Percentiles rank a stretch among this genome's conserved stretches.
These are phyloP conservation scores for Heterodera filipjevi DNA, from an alignment of 2,888 invertebrate genomes.

Conservation along the genomic window DNA sequence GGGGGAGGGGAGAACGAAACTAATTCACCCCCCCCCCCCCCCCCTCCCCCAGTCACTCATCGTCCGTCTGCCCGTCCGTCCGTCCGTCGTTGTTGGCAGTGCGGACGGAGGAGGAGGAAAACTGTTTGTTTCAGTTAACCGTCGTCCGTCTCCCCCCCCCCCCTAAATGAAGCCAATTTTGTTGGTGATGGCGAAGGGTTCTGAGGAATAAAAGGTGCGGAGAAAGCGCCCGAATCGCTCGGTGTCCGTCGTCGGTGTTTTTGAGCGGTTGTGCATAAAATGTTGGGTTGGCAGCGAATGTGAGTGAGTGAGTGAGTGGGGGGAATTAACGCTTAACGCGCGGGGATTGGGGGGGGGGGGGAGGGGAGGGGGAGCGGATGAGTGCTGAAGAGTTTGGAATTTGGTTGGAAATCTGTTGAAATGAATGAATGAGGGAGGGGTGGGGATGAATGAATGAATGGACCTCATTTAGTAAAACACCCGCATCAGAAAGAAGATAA, in stretches of 20 bases:
- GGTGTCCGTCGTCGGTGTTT: not conserved
- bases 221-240: conserved; percentile 2
- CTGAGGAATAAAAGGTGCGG: not conserved
- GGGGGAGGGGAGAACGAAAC: conserved; percentile 2
- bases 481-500: too few species aligned
- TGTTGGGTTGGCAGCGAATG: not conserved
- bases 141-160: not conserved
- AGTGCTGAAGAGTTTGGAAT: conserved; percentile 8
- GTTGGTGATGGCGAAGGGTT: not conserved
- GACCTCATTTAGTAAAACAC: conserved; percentile 3
- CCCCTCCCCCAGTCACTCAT: not conserved
- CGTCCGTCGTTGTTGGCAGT: not conserved
- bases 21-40: conserved; percentile 1
- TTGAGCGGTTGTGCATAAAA: conserved; percentile 5
- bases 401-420: not conserved
- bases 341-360: not conserved
- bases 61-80: not conserved
- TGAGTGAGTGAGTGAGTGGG: not conserved
- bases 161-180: conserved; percentile 9
- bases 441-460: conserved; percentile 1
- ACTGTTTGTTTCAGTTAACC: conserved; percentile 5
- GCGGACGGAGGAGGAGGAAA: not conserved
- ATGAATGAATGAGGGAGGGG: not conserved
- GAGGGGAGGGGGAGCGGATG: not conserved
- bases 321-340: conserved; percentile 2